Evolutionary conservation across 2,113 vertebrate species (phyloP).

Genomic region (Coracopsis vasa): DNA sequence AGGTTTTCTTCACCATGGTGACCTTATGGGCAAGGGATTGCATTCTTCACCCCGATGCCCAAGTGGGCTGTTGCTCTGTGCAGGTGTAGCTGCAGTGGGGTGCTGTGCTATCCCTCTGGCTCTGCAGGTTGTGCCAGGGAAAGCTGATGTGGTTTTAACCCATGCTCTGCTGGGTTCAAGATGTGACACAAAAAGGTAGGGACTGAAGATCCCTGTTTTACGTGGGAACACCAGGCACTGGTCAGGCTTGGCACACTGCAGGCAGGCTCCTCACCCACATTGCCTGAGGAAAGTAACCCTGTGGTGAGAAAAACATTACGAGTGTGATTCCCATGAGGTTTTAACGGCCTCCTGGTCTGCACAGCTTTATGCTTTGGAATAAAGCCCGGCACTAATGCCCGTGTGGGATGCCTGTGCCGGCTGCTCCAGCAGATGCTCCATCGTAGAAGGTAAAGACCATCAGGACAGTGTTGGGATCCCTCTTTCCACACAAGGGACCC

Average conservation of each 20-base stretch:
- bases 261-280: not conserved
- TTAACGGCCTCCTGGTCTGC: not conserved
- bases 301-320: not conserved
- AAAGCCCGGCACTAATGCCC: not conserved
- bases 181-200: not conserved
- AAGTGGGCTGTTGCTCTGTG: not conserved
- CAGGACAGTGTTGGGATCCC: rapidly evolving
- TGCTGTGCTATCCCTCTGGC: not conserved
- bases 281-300: not conserved
- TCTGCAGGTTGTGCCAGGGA: not conserved
- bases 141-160: not conserved
- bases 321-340: not conserved
- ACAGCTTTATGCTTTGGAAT: not conserved
- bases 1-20: not conserved
- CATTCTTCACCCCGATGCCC: rapidly evolving
- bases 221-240: not conserved
- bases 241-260: not conserved
- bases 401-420: rapidly evolving
- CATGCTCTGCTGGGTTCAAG: not conserved
- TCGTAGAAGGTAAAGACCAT: not conserved
- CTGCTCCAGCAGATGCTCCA: not conserved
- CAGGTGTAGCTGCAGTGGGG: not conserved
- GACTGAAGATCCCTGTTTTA: not conserved
- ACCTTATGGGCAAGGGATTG: not conserved
- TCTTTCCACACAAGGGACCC: not conserved